These are phyloP conservation scores for Catocala sponsa DNA, from an alignment of 2,888 invertebrate species.

Conservation along the genomic window DNA sequence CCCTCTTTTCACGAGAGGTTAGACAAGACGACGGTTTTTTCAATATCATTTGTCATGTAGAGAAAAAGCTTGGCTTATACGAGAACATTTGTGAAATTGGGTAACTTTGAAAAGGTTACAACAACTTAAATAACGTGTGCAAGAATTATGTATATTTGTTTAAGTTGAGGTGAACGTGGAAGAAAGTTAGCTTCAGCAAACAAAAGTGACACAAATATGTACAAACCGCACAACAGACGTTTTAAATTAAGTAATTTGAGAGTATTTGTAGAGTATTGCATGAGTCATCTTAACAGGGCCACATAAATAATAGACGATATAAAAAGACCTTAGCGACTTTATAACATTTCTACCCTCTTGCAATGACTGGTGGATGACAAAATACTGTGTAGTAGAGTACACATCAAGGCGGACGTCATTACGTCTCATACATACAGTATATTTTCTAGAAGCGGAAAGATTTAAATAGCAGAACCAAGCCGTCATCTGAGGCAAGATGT, in stretches of 20 bases:
- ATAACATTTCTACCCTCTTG: background rate
- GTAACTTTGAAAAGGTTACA: slow-evolving; percentile 19
- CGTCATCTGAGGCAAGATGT: slow-evolving; percentile 41
- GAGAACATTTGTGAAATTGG: slow-evolving; percentile 18
- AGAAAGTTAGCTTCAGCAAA: slow-evolving; percentile 38
- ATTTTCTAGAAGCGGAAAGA: slow-evolving; percentile 31
- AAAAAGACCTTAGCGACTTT: background rate
- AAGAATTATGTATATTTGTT: slow-evolving; percentile 28
- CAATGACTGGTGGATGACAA: no score
- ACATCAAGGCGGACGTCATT: background rate
- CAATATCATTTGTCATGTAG: slow-evolving; percentile 8
- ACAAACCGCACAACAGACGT: background rate
- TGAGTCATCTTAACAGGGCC: no score
- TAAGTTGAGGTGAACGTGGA: slow-evolving; percentile 30
- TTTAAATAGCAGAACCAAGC: slow-evolving; percentile 41
- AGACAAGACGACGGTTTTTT: slow-evolving; percentile 10
- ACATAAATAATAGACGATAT: background rate
- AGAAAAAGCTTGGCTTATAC: slow-evolving; percentile 4
- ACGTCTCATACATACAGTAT: background rate
- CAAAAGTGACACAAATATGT: slow-evolving; percentile 13
- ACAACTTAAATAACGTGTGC: slow-evolving; percentile 25
- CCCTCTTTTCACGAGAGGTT: slow-evolving; percentile 14
- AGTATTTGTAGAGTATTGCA: background rate
- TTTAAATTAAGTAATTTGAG: background rate
- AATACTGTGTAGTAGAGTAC: background rate